These are phyloP conservation scores for Gambusia holbrooki DNA, from an alignment of 2,113 vertebrate species.

Conservation along the genomic window DNA sequence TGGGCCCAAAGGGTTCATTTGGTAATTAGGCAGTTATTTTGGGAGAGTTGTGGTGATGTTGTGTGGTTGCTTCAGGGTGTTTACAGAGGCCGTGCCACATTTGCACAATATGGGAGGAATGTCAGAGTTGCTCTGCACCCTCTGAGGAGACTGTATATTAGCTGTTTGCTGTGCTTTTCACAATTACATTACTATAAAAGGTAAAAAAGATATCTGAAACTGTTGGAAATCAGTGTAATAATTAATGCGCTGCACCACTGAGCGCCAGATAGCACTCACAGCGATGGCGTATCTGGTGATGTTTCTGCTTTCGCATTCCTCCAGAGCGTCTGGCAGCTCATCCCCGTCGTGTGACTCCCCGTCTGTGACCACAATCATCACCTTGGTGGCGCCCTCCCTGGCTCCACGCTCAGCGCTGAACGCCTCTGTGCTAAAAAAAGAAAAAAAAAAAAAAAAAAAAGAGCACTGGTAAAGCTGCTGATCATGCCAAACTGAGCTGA, in stretches of 20 bases:
- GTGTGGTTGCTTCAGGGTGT: constrained; percentile 29
- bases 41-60: constrained; percentile 35
- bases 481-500: background rate
- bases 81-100: constrained; percentile 11
- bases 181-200: background rate
- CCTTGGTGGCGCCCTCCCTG: constrained; percentile 85
- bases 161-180: constrained; percentile 13
- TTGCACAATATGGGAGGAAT: constrained; percentile 49
- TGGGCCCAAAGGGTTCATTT: constrained; percentile 53
- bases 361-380: constrained; percentile 96
- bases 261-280: constrained; percentile 76
- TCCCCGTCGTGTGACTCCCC: constrained; percentile 96
- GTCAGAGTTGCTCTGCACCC: constrained; percentile 17
- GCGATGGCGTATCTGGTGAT: constrained; percentile 92
- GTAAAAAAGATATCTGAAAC: background rate
- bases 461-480: background rate
- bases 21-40: constrained; percentile 56
- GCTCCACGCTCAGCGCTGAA: constrained; percentile 87
- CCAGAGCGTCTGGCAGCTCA: constrained; percentile 85
- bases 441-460: background rate
- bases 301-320: constrained; percentile 86
- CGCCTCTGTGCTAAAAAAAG: constrained; percentile 85
- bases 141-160: background rate
- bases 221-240: background rate
- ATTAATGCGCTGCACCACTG: background rate